Base-by-base conservation (phyloP, 2,888 invertebrate genomes). In the Epinotia demarniana region DNA sequence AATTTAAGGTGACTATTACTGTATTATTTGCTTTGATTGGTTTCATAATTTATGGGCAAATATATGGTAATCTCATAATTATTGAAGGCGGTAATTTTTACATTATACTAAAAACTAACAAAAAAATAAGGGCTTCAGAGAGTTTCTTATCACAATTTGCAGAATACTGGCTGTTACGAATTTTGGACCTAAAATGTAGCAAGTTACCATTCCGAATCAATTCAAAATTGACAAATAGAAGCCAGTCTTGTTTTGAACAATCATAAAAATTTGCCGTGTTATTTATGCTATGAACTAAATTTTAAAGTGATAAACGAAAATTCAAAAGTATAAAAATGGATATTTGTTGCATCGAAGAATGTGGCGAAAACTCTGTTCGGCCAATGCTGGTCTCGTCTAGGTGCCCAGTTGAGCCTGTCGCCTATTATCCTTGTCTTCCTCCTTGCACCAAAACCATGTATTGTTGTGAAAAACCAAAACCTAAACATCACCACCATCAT, bases 371-470 rank as follows among this genome's bases (percentile, higher is more conserved):
- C 78, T 73, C 86, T 18, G 90, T 91, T 16, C 81, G 88, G 6
- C 92, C 93, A 8, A 80, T 90, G 74, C 80, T 92, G 74, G 77
- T 86, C 23, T 76, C 84, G 8, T 75, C 81, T 1, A 87, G 85
- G 75, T 88, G 83, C 75, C 84, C 82, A 71, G 86, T 87, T n/a
- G 85, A 73, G n/a, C 75, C 79, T 18, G 78, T 82, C 1, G 57
- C 81, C 16, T 90, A 84, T 61, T 85, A 80, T 39, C 87, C 91
- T 0, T 88, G 87, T 75, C 77, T 91, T 73, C 92, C 92, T 4
- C 80, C 82, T 13, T 89, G 90, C 75, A 81, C 82, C 6, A 88
- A 88, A 75, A 80, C 83, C 1, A 74, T 85, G 46, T 88, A 87
- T 66, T 89, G 85, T 73, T 87, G 84, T 69, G 89, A 89, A 68